Conservation (phyloP, 2,888 invertebrate species). For the Chrysolina oricalcia region DNA sequence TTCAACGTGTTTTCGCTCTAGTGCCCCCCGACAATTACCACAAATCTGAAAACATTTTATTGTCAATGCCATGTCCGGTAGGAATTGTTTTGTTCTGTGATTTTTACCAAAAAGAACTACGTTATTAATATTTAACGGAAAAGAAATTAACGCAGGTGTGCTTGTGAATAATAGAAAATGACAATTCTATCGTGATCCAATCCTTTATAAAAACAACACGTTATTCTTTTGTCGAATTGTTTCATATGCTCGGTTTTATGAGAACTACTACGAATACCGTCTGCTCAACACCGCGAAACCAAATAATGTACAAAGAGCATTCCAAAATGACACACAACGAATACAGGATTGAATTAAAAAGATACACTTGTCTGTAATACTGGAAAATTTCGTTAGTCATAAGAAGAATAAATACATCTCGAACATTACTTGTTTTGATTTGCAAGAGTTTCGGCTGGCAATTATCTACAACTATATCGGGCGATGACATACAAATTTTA, state of each 20-base stretch:
- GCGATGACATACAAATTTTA: too few species aligned
- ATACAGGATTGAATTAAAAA: too few species aligned
- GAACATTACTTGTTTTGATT: too few species aligned
- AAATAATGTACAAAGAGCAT: background rate
- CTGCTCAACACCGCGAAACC: conserved; percentile 1
- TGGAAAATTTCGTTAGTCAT: background rate
- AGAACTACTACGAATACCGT: background rate
- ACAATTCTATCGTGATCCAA: conserved; percentile 39
- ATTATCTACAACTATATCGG: too few species aligned
- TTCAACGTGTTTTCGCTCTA: conserved; percentile 48
- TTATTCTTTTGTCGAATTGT: conserved; percentile 41
- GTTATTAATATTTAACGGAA: conserved; percentile 56
- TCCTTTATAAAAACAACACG: conserved; percentile 40
- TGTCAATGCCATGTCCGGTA: conserved; percentile 58
- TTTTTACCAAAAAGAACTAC: conserved; percentile 51
- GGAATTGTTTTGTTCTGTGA: conserved; percentile 39
- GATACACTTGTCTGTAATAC: background rate
- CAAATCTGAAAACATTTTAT: conserved; percentile 62
- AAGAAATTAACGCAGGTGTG: conserved; percentile 58
- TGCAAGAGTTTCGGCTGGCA: too few species aligned
- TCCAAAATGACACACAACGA: background rate
- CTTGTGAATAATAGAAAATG: conserved; percentile 53
- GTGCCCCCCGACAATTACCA: conserved; percentile 57
- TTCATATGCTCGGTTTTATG: conserved; percentile 11
- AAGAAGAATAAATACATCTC: too few species aligned